phyloP scores from a whole-genome alignment of 2,888 invertebrate species.

The Diadegma fenestrale region DNA sequence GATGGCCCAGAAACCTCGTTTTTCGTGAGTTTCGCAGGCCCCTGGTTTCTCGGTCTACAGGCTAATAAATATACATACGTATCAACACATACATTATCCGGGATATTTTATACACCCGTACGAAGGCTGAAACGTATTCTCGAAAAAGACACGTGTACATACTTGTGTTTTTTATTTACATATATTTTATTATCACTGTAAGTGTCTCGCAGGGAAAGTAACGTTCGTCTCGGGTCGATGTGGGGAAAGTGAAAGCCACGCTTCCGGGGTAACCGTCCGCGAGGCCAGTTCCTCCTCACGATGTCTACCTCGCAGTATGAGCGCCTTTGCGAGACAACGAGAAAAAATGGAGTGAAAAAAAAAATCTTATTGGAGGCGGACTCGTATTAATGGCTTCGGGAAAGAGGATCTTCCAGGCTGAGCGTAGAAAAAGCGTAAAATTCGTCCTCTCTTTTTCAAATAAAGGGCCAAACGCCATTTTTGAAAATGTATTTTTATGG shows the following conservation, averaged over 20 bases:
- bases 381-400: conserved; percentile 72
- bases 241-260: conserved; percentile 81
- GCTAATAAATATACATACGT: conserved; percentile 52
- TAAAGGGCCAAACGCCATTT: neutral
- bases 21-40: conserved; percentile 46
- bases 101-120: conserved; percentile 27
- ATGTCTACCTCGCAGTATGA: neutral
- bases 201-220: conserved; percentile 78
- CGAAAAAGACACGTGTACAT: conserved; percentile 2
- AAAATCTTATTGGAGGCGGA: conserved; percentile 68
- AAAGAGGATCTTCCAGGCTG: neutral
- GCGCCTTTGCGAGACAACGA: neutral
- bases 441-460: neutral
- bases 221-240: conserved; percentile 67
- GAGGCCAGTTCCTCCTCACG: conserved; percentile 16
- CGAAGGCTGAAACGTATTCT: conserved; percentile 27
- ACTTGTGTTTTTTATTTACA: conserved; percentile 14
- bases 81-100: conserved; percentile 25
- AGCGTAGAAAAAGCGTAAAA: neutral
- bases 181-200: conserved; percentile 39
- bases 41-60: conserved; percentile 60
- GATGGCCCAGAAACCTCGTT: conserved; percentile 80
- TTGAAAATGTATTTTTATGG: neutral
- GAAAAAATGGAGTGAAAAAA: neutral
- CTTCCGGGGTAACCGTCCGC: conserved; percentile 76